Percentiles rank a stretch among this genome's conserved stretches.
Conservation (phyloP, 1,140 invertebrate genomes). For the Planococcus citri region DNA sequence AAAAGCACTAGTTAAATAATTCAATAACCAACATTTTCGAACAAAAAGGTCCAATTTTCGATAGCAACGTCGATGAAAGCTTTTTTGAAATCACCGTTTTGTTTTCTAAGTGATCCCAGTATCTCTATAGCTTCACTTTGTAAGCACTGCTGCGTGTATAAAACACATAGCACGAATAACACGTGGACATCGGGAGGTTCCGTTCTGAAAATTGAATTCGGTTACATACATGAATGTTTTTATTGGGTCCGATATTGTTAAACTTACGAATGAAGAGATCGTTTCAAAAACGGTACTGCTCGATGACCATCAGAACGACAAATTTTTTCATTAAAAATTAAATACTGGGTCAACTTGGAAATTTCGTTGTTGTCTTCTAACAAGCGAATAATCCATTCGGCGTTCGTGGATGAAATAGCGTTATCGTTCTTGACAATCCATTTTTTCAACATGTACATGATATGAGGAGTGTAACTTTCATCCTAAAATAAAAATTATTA, state of each 20-base stretch:
- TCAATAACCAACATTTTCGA: background rate
- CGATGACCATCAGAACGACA: background rate
- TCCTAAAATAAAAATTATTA: background rate
- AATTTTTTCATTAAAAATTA: background rate
- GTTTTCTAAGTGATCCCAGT: background rate
- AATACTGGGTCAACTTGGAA: background rate
- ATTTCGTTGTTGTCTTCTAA: slow-evolving; percentile 10
- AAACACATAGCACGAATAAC: background rate
- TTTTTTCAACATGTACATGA: background rate
- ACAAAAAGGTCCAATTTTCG: background rate
- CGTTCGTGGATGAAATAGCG: background rate
- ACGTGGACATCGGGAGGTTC: background rate
- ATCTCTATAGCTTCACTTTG: background rate
- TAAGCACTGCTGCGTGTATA: background rate
- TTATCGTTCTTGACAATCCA: background rate
- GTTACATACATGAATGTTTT: no score
- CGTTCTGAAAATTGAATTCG: background rate
- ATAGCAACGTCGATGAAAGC: background rate
- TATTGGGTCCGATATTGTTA: no score
- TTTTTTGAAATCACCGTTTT: background rate
- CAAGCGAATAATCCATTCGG: background rate
- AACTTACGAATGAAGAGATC: background rate
- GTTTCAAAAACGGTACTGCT: background rate
- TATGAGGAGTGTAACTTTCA: background rate
- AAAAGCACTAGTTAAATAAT: no score